phyloP scores from a whole-genome alignment of 2,797 vertebrate species.

The Poecilia velifera region DNA sequence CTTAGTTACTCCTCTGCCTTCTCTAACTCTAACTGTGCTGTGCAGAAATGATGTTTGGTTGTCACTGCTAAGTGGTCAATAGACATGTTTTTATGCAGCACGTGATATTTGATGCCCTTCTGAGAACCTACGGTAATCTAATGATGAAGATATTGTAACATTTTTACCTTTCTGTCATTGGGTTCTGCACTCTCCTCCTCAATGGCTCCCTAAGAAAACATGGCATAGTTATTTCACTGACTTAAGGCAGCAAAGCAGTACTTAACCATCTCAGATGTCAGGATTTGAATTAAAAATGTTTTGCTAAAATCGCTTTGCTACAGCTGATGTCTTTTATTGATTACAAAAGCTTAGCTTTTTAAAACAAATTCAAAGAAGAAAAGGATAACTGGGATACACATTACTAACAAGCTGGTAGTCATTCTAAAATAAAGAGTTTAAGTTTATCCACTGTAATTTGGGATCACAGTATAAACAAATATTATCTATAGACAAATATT shows the following conservation, averaged over 20 bases:
- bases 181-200: conserved; percentile 86
- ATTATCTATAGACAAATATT: neutral
- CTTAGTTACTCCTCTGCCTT: neutral
- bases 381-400: neutral
- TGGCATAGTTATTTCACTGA: neutral
- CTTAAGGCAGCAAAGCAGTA: neutral
- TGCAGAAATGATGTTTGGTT: neutral
- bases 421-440: neutral
- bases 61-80: neutral
- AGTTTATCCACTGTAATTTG: neutral
- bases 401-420: neutral
- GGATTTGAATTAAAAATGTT: neutral
- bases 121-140: neutral
- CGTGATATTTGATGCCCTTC: neutral
- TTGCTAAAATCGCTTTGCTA: neutral
- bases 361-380: neutral
- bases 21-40: neutral
- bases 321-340: neutral
- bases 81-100: neutral
- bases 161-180: conserved; percentile 94
- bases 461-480: neutral
- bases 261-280: neutral
- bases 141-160: neutral
- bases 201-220: conserved; percentile 85
- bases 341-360: neutral